Base-by-base conservation (phyloP, 2,113 vertebrate genomes). In the Cranoglanis bouderius region DNA sequence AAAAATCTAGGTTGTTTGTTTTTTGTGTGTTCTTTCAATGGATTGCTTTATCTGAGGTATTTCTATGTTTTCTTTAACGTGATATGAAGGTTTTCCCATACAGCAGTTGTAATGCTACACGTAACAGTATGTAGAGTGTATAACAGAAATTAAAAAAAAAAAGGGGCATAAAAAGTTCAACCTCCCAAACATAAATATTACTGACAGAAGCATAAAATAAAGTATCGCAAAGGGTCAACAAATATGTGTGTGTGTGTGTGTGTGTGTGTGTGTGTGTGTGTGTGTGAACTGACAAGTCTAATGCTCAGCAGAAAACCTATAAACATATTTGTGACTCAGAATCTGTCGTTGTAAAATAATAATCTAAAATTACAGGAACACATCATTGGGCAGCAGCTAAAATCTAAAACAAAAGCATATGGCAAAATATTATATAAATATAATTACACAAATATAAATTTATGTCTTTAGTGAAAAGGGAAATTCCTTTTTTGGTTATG, bases 91-190 rank as follows among this genome's bases (percentile, higher is more conserved):
- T 87, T 18, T 80, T 51, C 29, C 85, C 78, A 90, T 91, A 92
- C 91, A 92, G 91, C 89, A 92, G 90, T 90, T 89, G 57, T 86
- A 90, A 92, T 90, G 91, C 91, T 92, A 90, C 91, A 89, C 72
- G 84, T 89, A 81, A 91, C 91, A 89, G 88, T 86, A 84, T 90
- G 72, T 83, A 85, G 74, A 90, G 87, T 61, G 16, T 59, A 59
- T 72, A 81, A 85, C 82, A 89, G 82, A 88, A 89, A 91, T 82
- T 24, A 32, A 57, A 85, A 72, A 55, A 53, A 49, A 57, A 29
- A 80, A 3, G 51, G 74, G 57, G 29, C 77, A 83, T 81, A 78
- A 74, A 55, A 89, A 40, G 19, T 57, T 40, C 55, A 87, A 75
- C 74, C 72, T 88, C 82, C 77, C 89, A 83, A 63, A 88, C 67